Base-by-base conservation (phyloP, 2,113 vertebrate species). In the Cyrtonyx montezumae region DNA sequence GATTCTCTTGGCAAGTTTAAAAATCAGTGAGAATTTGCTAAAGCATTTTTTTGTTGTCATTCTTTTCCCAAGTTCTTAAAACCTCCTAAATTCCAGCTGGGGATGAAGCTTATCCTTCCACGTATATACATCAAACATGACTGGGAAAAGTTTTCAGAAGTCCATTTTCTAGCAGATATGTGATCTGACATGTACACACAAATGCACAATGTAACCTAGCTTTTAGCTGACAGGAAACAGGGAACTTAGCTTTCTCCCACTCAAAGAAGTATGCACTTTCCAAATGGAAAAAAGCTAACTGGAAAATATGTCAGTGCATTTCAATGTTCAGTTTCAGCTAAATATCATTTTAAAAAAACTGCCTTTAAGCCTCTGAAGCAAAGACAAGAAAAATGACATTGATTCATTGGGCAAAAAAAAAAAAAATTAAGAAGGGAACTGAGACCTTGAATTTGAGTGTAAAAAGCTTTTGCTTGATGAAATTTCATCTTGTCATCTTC, bases 381-480 rank as follows among this genome's bases (percentile, higher is more conserved):
- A 55, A 5, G 25, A n/a, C 11, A 84, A 62, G 11, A 89, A 84
- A 61, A 79, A 6, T 62, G 1, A 65, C 11, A 36, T 32, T 63
- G 7, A 8, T 25, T 45, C 19, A 55, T 8, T 58, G 13, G 40
- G 12, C 8, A 18, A 32, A 18, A 30, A 62, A 18, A 32, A 18
- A 30, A 62, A 45, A 63, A 22, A 49, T 67, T n/a, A 51, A 45
- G 18, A 28, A 22, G 18, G 8, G 8, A 90, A 67, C 53, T 7
- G 55, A 71, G 22, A 79, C 15, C 45, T 73, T 45, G 15, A 73
- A 91, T 62, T 89, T 11, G 34, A 23, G 9, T 7, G 2, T 65
- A 81, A 89, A 92, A 89, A 21, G 19, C 8, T 79, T 79, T 70
- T 58, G 40, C 12, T 45, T 83, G 26, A 21, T 58, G 12, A 95